Percentiles rank a stretch among this genome's conserved stretches.
These are phyloP conservation scores for Galeruca laticollis DNA, from an alignment of 2,888 invertebrate genomes.

Conservation along the genomic window DNA sequence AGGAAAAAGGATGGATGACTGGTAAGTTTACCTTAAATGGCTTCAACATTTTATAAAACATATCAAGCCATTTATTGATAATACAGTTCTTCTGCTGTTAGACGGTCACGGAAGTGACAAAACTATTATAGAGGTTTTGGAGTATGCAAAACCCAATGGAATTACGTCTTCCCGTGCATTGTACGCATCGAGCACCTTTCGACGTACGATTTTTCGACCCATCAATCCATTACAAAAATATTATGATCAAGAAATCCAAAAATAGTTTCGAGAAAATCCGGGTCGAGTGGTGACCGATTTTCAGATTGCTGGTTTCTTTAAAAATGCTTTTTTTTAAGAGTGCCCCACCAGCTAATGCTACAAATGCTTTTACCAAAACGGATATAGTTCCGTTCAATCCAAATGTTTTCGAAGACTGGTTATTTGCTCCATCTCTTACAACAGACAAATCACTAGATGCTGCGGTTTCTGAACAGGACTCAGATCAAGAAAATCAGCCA, in stretches of 20 bases:
- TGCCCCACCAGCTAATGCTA: slow-evolving; percentile 53
- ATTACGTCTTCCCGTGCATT: slow-evolving; percentile 20
- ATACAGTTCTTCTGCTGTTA: slow-evolving; percentile 53
- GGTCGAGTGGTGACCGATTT: no score
- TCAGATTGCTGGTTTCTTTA: no score
- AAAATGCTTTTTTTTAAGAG: slow-evolving; percentile 46
- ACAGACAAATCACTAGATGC: slow-evolving; percentile 7
- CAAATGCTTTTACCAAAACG: slow-evolving; percentile 40
- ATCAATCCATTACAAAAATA: slow-evolving; percentile 46
- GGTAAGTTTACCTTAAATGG: no score
- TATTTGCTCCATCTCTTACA: slow-evolving; percentile 19
- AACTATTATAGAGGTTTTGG: slow-evolving; percentile 31
- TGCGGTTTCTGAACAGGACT: neutral
- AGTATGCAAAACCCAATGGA: slow-evolving; percentile 39
- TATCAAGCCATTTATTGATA: slow-evolving; percentile 40
- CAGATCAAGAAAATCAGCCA: no score
- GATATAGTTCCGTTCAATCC: no score
- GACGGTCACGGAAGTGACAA: slow-evolving; percentile 56
- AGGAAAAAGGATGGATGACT: no score
- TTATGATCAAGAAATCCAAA: slow-evolving; percentile 54
- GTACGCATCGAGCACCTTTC: slow-evolving; percentile 12
- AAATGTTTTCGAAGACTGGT: slow-evolving; percentile 37
- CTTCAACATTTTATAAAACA: no score
- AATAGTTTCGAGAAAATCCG: no score
- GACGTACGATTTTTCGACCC: slow-evolving; percentile 31